phyloP scores from a whole-genome alignment of 2,888 invertebrate species.

The Sabatieria punctata region DNA sequence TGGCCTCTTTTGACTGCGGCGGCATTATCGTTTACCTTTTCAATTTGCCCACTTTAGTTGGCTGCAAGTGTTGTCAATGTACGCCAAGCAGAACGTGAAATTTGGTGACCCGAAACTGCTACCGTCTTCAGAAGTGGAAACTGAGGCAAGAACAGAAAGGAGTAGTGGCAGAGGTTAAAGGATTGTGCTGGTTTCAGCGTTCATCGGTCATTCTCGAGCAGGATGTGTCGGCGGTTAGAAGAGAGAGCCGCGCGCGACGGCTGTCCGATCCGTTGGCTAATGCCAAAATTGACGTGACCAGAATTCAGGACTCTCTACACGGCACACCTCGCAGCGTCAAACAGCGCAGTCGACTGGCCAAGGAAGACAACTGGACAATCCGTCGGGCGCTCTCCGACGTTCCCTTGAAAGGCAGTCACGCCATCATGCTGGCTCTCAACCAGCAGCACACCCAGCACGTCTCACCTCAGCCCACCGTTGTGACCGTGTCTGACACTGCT shows the following conservation, averaged over 20 bases:
- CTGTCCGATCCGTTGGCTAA: conserved; percentile 1
- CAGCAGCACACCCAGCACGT: not conserved
- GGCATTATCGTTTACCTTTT: not conserved
- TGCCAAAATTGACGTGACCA: conserved; percentile 6
- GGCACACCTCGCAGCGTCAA: conserved; percentile 9
- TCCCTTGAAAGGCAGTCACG: not conserved
- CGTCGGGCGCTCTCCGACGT: not conserved
- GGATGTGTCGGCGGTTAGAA: no score
- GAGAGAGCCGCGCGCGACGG: not conserved
- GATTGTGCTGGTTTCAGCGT: no score
- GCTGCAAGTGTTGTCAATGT: conserved; percentile 21
- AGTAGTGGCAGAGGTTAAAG: no score
- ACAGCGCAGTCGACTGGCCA: conserved; percentile 6
- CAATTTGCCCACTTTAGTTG: conserved; percentile 16
- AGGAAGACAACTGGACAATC: no score
- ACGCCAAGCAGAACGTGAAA: conserved; percentile 18
- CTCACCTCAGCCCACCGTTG: no score
- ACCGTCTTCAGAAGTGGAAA: no score
- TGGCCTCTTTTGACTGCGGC: not conserved
- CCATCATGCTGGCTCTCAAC: not conserved
- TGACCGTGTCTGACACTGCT: no score
- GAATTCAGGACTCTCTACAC: conserved; percentile 1
- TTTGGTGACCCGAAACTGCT: no score
- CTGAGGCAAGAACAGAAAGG: no score
- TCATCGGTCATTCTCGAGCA: not conserved